Conservation (phyloP, 1,140 invertebrate species). For the Drosophila watanabei region DNA sequence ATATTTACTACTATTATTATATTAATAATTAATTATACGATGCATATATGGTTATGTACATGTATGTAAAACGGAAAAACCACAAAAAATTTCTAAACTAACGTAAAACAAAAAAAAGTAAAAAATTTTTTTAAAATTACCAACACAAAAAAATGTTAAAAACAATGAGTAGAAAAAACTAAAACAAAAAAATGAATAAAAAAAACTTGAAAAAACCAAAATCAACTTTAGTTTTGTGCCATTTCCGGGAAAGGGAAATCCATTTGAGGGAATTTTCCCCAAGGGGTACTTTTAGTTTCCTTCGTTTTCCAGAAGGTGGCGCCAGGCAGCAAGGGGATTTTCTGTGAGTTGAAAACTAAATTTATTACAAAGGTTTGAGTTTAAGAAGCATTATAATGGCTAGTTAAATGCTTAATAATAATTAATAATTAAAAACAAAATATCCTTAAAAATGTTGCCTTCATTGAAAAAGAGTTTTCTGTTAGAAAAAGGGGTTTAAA, state of each 20-base stretch:
- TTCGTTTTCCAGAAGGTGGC: background rate
- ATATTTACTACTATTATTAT: conserved; percentile 84
- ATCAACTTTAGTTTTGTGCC: background rate
- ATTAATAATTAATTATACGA: conserved; percentile 82
- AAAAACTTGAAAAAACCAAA: conserved; percentile 79
- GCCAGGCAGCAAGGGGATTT: background rate
- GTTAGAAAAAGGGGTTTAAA: background rate
- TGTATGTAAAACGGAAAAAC: conserved; percentile 56
- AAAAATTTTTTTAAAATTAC: conserved; percentile 77
- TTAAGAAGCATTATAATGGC: background rate
- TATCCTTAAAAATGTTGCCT: background rate
- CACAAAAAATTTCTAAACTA: conserved; percentile 74
- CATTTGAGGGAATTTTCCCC: background rate
- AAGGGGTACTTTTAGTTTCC: background rate
- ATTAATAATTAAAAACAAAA: background rate
- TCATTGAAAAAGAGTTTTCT: background rate
- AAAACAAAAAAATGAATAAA: conserved; percentile 83
- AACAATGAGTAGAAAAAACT: conserved; percentile 83
- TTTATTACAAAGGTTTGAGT: background rate
- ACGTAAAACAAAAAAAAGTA: conserved; percentile 79
- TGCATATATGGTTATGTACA: conserved; percentile 51
- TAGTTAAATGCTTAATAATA: background rate
- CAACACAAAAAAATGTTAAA: conserved; percentile 81
- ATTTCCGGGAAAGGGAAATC: background rate
- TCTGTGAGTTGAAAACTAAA: background rate